Base-by-base conservation (phyloP, 2,888 invertebrate species). In the Zootermopsis nevadensis region DNA sequence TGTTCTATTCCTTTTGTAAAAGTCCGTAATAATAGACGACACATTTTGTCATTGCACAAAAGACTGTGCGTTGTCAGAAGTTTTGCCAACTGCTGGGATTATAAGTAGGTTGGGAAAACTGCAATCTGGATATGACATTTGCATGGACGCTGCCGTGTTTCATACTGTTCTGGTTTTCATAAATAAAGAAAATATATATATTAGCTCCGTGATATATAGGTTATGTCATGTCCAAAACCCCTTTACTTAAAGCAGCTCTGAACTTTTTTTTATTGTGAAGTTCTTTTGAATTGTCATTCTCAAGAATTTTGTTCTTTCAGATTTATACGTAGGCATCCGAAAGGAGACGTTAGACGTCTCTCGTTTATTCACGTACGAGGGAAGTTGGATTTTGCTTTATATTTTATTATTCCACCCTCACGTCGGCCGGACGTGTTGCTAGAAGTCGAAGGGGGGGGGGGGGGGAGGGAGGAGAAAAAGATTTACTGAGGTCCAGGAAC, bases 251-350 rank as follows among this genome's bases (percentile, higher is more conserved):
- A 60, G 19, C 48, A 48, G 15, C 3, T 15, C 19, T 15, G 60
- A n/a, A 60, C n/a, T n/a, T 60, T 12, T 27, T 8, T 27, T n/a
- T 15, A 8, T 60, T n/a, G 27, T 7, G n/a, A n/a, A 24, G 10
- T 12, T 60, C 60, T 60, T 60, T 60, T 60, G 60, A 60, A 60
- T 27, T n/a, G n/a, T 60, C 60, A 60, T 60, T 60, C 60, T 60
- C n/a, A n/a, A n/a, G 6, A 27, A 12, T n/a, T n/a, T 60, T 60
- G 60, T 60, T 60, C n/a, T 27, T 60, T 6, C 8, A 0, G 12
- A 60, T 60, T 60, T 60, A 60, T 60, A 15, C n/a, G 15, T 8
- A 60, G 27, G 15, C 4, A 60, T 60, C n/a, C n/a, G 60, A 27
- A 60, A 60, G n/a, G 6, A 12, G 60, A 2, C 60, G 12, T 10